Evolutionary conservation across 2,797 vertebrate species (phyloP), one percentile per base, ranked within the genome.

Genomic region (Sebastes hubbsi): DNA sequence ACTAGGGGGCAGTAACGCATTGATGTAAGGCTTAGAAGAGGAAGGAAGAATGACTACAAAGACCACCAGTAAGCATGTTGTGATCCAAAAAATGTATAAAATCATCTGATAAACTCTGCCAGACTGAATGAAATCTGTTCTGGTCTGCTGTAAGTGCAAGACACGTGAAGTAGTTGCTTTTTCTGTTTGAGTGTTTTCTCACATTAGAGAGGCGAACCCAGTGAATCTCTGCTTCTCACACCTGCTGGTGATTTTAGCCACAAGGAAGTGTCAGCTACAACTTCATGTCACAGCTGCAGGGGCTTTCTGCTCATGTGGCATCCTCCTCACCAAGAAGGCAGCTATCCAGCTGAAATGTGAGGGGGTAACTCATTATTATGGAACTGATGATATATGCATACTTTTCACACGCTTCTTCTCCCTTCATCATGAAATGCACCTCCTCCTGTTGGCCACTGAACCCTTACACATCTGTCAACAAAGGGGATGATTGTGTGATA

Each of bases 1-100:
- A 90, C 67, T n/a, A 81, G 91, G 71, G 72, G 72, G 83, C 90
- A 92, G 87, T 90, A 78, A 49, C 81, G 67, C 12, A 87, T 59
- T 64, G 12, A 22, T 34, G 22, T 49, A 24, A 62, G 36, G 10
- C 24, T 29, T 4, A 7, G 67, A 52, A 27, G 12, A n/a, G 0
- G 13, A 8, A 3, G 1, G 2, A 12, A 2, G 12, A 18, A 3
- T 10, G 3, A 46, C 5, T 5, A 1, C 30, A 59, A 24, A 38
- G 42, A 65, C 5, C 20, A 38, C 18, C 42, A 0, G 13, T 2
- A 16, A 63, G 58, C 8, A 14, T 63, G 38, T 12, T 62, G 54
- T 8, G 55, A 55, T 38, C 55, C n/a, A 29, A 22, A 6, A 70
- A 69, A 38, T 6, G 0, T 9, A 11, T 8, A 24, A n/a, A 52